Base-by-base conservation (phyloP, 2,888 invertebrate species). In the Unio delphinus region DNA sequence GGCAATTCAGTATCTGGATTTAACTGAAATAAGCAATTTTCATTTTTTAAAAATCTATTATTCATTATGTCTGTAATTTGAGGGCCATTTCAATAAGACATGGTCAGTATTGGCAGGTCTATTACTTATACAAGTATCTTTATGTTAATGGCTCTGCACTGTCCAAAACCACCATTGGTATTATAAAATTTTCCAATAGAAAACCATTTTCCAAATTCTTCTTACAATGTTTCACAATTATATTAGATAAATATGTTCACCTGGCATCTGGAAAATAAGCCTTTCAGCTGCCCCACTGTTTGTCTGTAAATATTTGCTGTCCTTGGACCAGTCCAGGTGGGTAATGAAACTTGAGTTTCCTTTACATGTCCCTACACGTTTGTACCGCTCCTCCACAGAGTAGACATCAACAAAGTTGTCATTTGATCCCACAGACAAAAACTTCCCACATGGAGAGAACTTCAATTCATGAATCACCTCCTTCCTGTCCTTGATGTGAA, bases 261-360 rank as follows among this genome's bases (percentile, higher is more conserved):
- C 84, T 73, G 89, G 88, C 73, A 89, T 87, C 72, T 86, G 87
- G 75, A 86, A 90, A 72, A 90, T 83, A 20, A 91, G 86, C 62
- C 87, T 76, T 71, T 90, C 89, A 4, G 88, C 89, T 54, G 89
- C 90, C 4, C 89, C 90, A 75, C 89, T 89, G 82, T 90, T 90
- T 59, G 89, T 89, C 80, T 90, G 89, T 55, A 91, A 78, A 74
- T 88, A 89, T 70, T 87, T 86, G 76, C 88, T 87, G 78, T 90
- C 89, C 61, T 84, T 84, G 0, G 90, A 89, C 91, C 91, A 91
- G 80, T 91, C 91, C n/a, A 91, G 69, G 75, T 91, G 90, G 0
- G 90, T 90, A 73, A 91, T 90, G 79, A 90, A 90, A 76, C 89
- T 90, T n/a, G 89, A 89, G 73, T 81, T 89, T 4, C 90, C 91